Evolutionary conservation across 2,888 invertebrate species (phyloP).

Genomic region (Sinopyrophorus schimmeli): DNA sequence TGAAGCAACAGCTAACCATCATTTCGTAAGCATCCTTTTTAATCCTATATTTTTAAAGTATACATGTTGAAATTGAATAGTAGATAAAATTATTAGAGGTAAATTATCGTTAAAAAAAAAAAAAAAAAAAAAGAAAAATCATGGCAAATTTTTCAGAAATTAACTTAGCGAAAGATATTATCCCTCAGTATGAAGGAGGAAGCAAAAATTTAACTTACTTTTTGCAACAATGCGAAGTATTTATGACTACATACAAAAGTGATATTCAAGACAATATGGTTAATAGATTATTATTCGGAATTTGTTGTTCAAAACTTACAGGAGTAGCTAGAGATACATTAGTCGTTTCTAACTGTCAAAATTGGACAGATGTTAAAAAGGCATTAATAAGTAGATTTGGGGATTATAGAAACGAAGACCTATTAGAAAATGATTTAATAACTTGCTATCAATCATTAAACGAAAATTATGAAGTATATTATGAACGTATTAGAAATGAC

Average conservation of each 20-base stretch:
- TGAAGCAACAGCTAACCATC: too few species aligned
- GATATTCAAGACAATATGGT: background rate
- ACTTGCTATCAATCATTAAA: conserved; percentile 14
- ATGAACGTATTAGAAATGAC: conserved; percentile 30
- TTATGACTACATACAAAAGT: conserved; percentile 4
- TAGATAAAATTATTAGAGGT: too few species aligned
- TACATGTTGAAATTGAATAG: too few species aligned
- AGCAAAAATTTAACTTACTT: conserved; percentile 12
- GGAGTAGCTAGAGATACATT: conserved; percentile 4
- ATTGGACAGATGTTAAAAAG: conserved; percentile 4
- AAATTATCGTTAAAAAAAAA: too few species aligned
- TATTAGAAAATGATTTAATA: conserved; percentile 13
- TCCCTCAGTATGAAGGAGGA: conserved; percentile 9
- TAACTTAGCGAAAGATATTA: conserved; percentile 12
- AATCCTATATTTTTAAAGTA: too few species aligned
- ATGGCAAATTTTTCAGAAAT: conserved; percentile 13
- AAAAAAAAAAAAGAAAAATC: too few species aligned
- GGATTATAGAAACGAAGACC: conserved; percentile 8
- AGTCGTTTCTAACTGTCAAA: conserved; percentile 9
- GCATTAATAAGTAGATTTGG: conserved; percentile 10
- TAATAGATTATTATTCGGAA: conserved; percentile 3
- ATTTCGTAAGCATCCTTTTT: too few species aligned
- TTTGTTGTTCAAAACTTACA: conserved; percentile 7
- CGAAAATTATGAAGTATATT: conserved; percentile 28
- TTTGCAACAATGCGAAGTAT: conserved; percentile 14